phyloP scores from a whole-genome alignment of 2,888 invertebrate genomes.

The Xestia sexstrigata region DNA sequence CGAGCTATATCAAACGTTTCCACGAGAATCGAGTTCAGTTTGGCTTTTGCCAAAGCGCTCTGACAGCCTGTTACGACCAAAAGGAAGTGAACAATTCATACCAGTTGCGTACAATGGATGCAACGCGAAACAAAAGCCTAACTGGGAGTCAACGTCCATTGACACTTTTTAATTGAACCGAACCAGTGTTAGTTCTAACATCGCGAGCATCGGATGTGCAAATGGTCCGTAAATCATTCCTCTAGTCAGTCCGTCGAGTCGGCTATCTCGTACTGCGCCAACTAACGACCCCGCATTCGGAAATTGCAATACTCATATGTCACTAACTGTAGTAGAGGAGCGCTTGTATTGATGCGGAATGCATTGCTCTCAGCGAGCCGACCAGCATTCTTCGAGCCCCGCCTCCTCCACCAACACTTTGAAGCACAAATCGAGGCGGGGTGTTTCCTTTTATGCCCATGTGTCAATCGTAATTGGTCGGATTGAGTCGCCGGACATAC shows the following conservation, averaged over 20 bases:
- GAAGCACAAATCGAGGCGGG: constrained; percentile 53
- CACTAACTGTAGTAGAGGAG: constrained; percentile 80
- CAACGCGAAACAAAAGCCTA: constrained; percentile 71
- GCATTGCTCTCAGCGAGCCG: constrained; percentile 74
- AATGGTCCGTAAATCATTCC: constrained; percentile 82
- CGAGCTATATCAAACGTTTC: constrained; percentile 48
- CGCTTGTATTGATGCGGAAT: constrained; percentile 81
- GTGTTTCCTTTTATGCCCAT: constrained; percentile 62
- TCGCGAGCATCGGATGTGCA: constrained; percentile 75
- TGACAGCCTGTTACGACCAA: constrained; percentile 51
- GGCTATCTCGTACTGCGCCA: constrained; percentile 74
- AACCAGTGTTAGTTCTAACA: constrained; percentile 70
- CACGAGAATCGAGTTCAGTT: constrained; percentile 51
- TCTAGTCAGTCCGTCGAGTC: constrained; percentile 74
- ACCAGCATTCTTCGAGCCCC: constrained; percentile 74
- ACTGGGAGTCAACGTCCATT: constrained; percentile 74
- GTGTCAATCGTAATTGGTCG: constrained; percentile 72
- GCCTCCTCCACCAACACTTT: constrained; percentile 63
- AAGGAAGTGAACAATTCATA: constrained; percentile 73
- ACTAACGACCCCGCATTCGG: constrained; percentile 84
- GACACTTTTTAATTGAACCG: constrained; percentile 78
- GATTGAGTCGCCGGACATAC: constrained; percentile 63
- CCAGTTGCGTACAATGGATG: constrained; percentile 67
- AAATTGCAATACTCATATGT: constrained; percentile 88
- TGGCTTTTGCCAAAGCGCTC: constrained; percentile 43